Evolutionary conservation across 2,888 invertebrate species (phyloP), one percentile per base, ranked within the genome.

Genomic region (Luffia ferchaultella): DNA sequence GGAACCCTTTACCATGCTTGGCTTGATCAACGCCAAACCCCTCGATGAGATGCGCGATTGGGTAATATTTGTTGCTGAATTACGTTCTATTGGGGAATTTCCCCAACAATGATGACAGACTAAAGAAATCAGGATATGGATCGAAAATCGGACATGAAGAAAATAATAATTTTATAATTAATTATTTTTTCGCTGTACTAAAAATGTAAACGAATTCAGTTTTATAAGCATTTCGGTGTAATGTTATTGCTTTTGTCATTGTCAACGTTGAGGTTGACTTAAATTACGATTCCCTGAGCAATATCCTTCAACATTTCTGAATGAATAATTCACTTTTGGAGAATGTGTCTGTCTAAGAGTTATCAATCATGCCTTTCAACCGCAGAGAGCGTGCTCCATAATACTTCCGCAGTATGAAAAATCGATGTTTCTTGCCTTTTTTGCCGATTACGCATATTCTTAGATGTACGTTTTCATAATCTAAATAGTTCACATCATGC

Each of bases 341-440:
- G 30, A 30, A 30, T 30, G 30, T 30, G 30, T 30, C 30, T 12
- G 30, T 30, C 30, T 30, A 30, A 3, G 30, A 12, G 30, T 30
- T 30, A 30, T 30, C 30, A 30, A 30, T 48, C 41, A 48, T 19
- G 48, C 7, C 18, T 42, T 48, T 41, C 18, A 42, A 5, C 48
- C 48, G 18, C 42, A 48, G 42, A 48, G 46, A 30, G 30, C 30
- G 30, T 30, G 12, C 30, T 7, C 30, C 12, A 7, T 12, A 30
- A 30, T 7, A 30, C 30, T 30, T 30, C 3, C 5, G 30, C 12
- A 12, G 12, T 7, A 30, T 30, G 30, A 30, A 30, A 30, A 30
- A 30, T 30, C 30, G 30, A 30, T 30, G 30, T 12, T 30, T 30
- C 30, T 3, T 30, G 30, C 12, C 5, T 12, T 30, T 30, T 30